Percentiles rank a stretch among this genome's conserved stretches.
Evolutionary conservation across 2,888 invertebrate species (phyloP).

Genomic region (Pandemis corylana): DNA sequence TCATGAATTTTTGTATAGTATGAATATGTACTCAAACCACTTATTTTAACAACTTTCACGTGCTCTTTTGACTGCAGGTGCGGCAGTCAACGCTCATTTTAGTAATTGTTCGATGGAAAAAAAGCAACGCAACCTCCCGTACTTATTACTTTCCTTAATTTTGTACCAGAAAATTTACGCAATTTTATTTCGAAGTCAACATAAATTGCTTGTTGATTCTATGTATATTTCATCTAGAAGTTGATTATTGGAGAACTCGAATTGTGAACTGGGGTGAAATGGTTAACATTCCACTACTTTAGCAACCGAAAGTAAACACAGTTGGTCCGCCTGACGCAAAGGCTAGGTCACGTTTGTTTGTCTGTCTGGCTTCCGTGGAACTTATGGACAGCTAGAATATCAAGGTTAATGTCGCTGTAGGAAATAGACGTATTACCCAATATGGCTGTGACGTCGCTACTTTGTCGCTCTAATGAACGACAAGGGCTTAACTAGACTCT

Average conservation of each 20-base stretch:
- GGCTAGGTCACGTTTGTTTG: conserved; percentile 8
- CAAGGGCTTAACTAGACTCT: too few relatives aligned
- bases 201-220: background rate
- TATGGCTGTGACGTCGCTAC: too few relatives aligned
- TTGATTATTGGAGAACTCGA: background rate
- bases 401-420: background rate
- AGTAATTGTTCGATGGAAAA: too few relatives aligned
- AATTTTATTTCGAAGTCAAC: background rate
- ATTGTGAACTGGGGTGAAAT: background rate
- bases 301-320: background rate
- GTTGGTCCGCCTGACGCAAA: background rate
- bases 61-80: too few relatives aligned
- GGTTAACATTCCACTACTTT: background rate
- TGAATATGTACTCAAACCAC: too few relatives aligned
- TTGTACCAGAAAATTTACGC: background rate
- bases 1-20: too few relatives aligned
- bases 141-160: background rate
- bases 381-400: background rate
- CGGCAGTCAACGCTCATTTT: too few relatives aligned
- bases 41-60: too few relatives aligned
- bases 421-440: background rate
- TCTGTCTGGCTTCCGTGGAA: background rate
- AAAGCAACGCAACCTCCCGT: too few relatives aligned
- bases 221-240: background rate
- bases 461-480: too few relatives aligned